Percentiles rank a stretch among this genome's conserved stretches.
Conservation (phyloP, 2,113 vertebrate genomes). For the Ondatra zibethicus region DNA sequence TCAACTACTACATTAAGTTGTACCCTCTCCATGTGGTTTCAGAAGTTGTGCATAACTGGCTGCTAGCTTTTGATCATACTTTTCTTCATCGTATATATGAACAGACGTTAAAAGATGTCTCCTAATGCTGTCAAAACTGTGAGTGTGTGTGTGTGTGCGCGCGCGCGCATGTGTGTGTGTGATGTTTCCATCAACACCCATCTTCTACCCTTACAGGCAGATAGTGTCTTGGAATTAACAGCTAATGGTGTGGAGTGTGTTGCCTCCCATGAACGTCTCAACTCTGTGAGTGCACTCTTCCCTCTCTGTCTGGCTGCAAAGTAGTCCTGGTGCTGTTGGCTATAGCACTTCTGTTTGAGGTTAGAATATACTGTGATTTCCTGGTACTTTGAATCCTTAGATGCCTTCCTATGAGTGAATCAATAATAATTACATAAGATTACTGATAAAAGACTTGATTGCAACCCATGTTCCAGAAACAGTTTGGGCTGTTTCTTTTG, state of each 20-base stretch:
- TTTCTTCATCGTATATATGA: neutral
- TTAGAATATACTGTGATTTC: neutral
- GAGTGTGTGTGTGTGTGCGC: neutral
- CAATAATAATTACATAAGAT: neutral
- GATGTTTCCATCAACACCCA: neutral
- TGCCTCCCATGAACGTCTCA: neutral
- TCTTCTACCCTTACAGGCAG: neutral
- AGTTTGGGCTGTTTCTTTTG: neutral
- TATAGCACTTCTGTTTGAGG: neutral
- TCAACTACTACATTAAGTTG: neutral
- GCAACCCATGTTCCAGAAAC: neutral
- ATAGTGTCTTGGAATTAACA: neutral
- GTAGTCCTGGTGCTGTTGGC: neutral
- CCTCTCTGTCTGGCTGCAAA: neutral
- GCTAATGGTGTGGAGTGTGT: neutral
- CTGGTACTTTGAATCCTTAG: neutral
- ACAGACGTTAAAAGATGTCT: neutral
- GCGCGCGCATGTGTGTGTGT: neutral
- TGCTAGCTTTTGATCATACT: neutral
- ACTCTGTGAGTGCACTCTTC: neutral
- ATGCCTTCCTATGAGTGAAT: neutral
- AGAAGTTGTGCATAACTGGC: neutral
- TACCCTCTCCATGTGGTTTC: neutral
- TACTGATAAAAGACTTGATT: neutral
- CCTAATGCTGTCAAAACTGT: neutral